Evolutionary conservation across 2,113 vertebrate genomes (phyloP).

Genomic region (Rhadina sibilatrix): DNA sequence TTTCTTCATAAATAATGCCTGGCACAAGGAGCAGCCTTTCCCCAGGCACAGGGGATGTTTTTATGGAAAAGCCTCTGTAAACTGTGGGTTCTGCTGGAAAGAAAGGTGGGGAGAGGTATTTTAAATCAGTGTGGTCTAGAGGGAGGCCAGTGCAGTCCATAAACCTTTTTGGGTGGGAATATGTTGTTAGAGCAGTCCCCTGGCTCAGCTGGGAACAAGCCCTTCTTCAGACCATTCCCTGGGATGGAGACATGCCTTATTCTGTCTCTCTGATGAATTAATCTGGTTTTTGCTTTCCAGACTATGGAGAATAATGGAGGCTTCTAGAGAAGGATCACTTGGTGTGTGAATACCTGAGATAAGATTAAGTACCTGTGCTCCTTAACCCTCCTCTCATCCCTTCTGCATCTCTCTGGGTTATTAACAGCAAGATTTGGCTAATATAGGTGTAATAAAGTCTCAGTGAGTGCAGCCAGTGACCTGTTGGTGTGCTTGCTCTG

Average conservation of each 20-base stretch:
- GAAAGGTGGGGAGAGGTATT: neutral
- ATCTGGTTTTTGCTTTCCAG: neutral
- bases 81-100: neutral
- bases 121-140: neutral
- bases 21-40: neutral
- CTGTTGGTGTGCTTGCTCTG: neutral
- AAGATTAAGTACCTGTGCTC: neutral
- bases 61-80: neutral
- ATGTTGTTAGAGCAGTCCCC: neutral
- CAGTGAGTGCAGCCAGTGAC: neutral
- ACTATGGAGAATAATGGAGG: neutral
- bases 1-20: neutral
- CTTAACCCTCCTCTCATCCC: neutral
- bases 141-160: accelerated
- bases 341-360: neutral
- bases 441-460: neutral
- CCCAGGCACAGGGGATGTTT: neutral
- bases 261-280: neutral
- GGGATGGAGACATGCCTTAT: neutral
- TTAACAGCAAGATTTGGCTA: neutral
- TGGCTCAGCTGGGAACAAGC: neutral
- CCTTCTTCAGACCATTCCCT: neutral
- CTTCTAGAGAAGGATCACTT: neutral
- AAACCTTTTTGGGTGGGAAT: neutral
- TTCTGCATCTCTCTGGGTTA: neutral